Percentiles rank a stretch among this genome's conserved stretches.
Conservation (phyloP, 2,888 invertebrate species). For the Penaeus monodon region DNA sequence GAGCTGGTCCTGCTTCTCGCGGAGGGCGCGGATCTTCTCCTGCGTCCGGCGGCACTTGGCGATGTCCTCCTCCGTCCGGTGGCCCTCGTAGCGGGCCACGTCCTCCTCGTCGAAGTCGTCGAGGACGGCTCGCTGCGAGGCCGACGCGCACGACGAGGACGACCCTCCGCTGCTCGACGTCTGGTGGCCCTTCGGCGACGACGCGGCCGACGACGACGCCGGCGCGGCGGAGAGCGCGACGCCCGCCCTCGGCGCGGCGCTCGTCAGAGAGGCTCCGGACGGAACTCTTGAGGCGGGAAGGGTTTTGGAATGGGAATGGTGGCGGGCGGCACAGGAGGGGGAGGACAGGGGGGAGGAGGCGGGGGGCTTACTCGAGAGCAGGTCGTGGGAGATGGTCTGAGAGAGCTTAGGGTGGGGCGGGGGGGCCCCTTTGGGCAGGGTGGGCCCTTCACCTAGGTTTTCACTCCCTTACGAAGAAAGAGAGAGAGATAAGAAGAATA, state of each 20-base stretch:
- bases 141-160: slow-evolving; percentile 1
- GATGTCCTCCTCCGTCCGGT: slow-evolving; percentile 62
- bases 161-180: neutral
- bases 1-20: slow-evolving; percentile 71
- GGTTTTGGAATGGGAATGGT: slow-evolving; percentile 34
- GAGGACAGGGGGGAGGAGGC: slow-evolving; percentile 7
- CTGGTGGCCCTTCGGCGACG: slow-evolving; percentile 1
- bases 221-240: neutral
- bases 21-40: slow-evolving; percentile 67
- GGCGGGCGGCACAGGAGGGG: neutral
- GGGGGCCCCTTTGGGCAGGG: slow-evolving; percentile 7
- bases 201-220: neutral
- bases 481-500: slow-evolving; percentile 47
- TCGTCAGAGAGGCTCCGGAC: slow-evolving; percentile 27
- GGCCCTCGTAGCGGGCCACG: slow-evolving; percentile 62
- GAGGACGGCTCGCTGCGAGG: neutral
- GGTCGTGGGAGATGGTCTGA: neutral
- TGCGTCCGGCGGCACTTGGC: slow-evolving; percentile 65
- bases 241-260: neutral
- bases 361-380: slow-evolving; percentile 4
- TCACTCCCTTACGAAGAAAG: slow-evolving; percentile 56
- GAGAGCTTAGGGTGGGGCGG: slow-evolving; percentile 1
- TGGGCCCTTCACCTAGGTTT: slow-evolving; percentile 43
- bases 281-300: slow-evolving; percentile 16
- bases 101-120: slow-evolving; percentile 62